Conservation (phyloP, 2,113 vertebrate genomes). For the Tyto alba region DNA sequence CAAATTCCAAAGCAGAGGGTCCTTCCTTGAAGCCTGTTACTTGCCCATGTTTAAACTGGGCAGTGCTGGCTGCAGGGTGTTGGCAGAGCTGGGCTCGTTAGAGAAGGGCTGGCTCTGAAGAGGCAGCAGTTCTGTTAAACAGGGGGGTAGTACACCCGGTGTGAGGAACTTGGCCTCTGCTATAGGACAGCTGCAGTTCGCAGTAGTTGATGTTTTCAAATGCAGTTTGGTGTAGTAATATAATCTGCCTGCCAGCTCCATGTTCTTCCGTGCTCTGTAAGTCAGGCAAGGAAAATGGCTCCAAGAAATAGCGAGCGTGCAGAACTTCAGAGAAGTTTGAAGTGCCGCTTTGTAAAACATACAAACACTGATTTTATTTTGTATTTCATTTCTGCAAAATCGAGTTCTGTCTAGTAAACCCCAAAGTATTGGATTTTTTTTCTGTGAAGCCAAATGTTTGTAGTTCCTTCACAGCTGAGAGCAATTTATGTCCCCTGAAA, state of each 20-base stretch:
- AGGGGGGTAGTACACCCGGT: accelerated
- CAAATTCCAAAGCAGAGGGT: not conserved
- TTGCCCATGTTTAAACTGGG: not conserved
- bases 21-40: not conserved
- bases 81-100: not conserved
- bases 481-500: not conserved
- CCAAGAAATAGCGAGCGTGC: not conserved
- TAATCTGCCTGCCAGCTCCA: slow-evolving; percentile 9
- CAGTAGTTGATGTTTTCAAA: not conserved
- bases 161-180: not conserved
- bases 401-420: not conserved
- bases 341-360: not conserved
- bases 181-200: not conserved
- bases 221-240: not conserved
- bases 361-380: not conserved
- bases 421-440: not conserved
- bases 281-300: slow-evolving; percentile 27
- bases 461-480: not conserved
- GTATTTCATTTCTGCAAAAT: not conserved
- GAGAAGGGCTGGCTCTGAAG: not conserved
- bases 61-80: not conserved
- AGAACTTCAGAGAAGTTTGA: not conserved
- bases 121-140: not conserved
- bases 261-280: not conserved
- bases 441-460: not conserved